Conservation (phyloP, 2,113 vertebrate species). For the Nanger granti region DNA sequence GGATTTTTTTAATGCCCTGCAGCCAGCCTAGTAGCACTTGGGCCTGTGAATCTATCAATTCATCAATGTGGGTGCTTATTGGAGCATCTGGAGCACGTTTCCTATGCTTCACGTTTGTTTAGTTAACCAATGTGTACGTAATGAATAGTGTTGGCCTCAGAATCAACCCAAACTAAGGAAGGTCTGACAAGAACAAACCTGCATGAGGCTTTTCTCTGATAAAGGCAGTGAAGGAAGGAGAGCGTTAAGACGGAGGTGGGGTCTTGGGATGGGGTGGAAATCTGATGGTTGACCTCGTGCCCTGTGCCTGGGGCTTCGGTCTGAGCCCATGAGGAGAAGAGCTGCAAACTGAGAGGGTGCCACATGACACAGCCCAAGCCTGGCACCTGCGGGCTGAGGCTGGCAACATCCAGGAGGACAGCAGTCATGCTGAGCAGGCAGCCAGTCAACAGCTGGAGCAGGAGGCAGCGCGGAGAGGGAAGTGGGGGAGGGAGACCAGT, state of each 20-base stretch:
- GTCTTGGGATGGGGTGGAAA: not conserved
- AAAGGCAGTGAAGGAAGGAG: not conserved
- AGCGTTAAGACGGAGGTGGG: too few species aligned
- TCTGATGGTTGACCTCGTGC: not conserved
- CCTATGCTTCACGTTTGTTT: not conserved
- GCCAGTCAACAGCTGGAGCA: not conserved
- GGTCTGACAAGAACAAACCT: not conserved
- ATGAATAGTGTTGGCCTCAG: not conserved
- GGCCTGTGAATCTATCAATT: not conserved
- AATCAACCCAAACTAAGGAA: not conserved
- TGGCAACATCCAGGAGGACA: not conserved
- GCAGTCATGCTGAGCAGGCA: fast-evolving
- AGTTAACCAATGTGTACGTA: fast-evolving
- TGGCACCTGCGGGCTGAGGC: not conserved
- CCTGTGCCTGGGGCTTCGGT: not conserved
- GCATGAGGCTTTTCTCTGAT: not conserved
- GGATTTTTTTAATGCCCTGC: not conserved
- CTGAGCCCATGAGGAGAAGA: not conserved
- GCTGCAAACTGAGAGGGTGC: not conserved
- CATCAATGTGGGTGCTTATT: fast-evolving
- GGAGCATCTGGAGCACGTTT: not conserved
- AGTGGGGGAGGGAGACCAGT: not conserved
- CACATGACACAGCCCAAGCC: not conserved
- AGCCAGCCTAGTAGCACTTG: not conserved
- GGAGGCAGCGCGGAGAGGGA: not conserved